These are phyloP conservation scores for Protonemura montana DNA, from an alignment of 2,888 invertebrate species.

Conservation along the genomic window DNA sequence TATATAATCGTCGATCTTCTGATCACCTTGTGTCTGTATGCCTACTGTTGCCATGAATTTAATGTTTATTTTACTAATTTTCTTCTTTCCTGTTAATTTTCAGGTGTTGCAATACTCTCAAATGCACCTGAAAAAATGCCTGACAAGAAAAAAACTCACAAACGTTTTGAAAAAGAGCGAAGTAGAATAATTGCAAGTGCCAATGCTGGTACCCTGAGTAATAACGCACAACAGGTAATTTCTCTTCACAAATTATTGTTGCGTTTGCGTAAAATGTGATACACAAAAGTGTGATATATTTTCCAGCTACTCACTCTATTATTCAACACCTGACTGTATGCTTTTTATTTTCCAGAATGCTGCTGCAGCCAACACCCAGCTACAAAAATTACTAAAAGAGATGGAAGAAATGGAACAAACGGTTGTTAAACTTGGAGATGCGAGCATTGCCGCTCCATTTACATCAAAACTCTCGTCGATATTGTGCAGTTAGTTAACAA, in stretches of 20 bases:
- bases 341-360: slow-evolving; percentile 51
- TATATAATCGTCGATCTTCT: no score
- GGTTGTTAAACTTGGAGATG: slow-evolving; percentile 95
- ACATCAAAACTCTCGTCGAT: slow-evolving; percentile 97
- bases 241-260: background rate
- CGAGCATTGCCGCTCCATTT: slow-evolving; percentile 98
- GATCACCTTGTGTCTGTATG: no score
- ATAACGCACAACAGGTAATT: slow-evolving; percentile 38
- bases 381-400: slow-evolving; percentile 80
- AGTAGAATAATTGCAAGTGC: slow-evolving; percentile 44
- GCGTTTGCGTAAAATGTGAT: background rate
- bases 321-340: background rate
- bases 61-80: slow-evolving; percentile 24
- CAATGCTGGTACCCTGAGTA: background rate
- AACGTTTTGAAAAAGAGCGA: slow-evolving; percentile 51
- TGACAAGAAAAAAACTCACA: slow-evolving; percentile 57
- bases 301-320: no score
- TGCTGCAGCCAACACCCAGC: slow-evolving; percentile 58
- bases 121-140: slow-evolving; percentile 74
- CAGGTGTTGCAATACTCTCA: slow-evolving; percentile 86
- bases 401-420: slow-evolving; percentile 86
- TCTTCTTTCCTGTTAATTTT: slow-evolving; percentile 7
- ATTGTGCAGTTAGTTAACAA: slow-evolving; percentile 79
- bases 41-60: no score
- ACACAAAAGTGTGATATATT: no score